Conservation (phyloP, 2,888 invertebrate genomes). For the Microchrysa polita region DNA sequence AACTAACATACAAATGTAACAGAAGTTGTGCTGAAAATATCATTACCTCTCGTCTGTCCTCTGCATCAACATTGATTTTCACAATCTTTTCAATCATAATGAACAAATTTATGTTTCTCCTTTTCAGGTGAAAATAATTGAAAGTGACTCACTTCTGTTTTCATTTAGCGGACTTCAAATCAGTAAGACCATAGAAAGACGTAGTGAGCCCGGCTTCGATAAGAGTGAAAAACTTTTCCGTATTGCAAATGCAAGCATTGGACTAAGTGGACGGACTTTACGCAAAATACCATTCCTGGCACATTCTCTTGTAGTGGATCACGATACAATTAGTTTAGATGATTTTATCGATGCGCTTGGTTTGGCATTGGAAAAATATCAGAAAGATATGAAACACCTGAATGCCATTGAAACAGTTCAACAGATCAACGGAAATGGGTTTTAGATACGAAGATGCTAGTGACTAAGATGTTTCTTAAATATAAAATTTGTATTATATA, state of each 20-base stretch:
- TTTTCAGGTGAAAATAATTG: conserved; percentile 29
- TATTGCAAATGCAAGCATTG: conserved; percentile 69
- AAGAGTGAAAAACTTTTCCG: conserved; percentile 60
- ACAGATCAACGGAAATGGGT: no score
- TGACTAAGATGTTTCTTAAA: no score
- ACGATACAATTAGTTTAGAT: conserved; percentile 17
- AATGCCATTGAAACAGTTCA: background rate
- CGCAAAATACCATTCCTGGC: conserved; percentile 91
- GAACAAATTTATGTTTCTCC: no score
- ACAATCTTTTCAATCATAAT: no score
- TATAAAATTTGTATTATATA: no score
- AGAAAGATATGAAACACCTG: conserved; percentile 6
- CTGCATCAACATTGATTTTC: no score
- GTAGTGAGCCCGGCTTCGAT: background rate
- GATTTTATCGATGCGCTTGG: conserved; percentile 28
- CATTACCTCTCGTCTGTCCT: no score
- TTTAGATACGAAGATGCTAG: no score
- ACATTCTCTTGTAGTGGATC: conserved; percentile 68
- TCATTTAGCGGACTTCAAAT: conserved; percentile 12
- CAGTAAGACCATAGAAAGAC: background rate
- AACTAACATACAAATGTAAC: no score
- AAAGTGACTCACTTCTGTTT: background rate
- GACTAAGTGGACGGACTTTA: conserved; percentile 85
- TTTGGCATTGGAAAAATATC: conserved; percentile 19
- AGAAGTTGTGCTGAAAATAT: no score